A percentile compares a stretch with the other conserved stretches of the same genome.
phyloP scores from a whole-genome alignment of 2,113 vertebrate genomes.

The Cryptotis parvus region DNA sequence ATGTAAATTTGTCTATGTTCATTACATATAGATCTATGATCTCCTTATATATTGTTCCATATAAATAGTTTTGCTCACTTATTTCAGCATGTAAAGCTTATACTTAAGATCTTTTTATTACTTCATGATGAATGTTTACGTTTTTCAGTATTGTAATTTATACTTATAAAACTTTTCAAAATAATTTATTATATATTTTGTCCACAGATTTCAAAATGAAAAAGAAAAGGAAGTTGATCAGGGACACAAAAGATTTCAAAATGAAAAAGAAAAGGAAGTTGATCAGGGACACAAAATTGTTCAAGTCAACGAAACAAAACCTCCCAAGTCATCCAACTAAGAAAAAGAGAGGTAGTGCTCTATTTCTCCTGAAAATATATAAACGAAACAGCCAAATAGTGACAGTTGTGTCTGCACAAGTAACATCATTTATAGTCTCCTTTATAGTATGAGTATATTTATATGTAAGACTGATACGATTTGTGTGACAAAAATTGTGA shows the following conservation, averaged over 20 bases:
- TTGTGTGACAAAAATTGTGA: neutral
- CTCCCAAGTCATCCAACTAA: neutral
- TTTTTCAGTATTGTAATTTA: neutral
- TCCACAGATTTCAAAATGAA: neutral
- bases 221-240: rapidly evolving
- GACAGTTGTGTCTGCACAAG: neutral
- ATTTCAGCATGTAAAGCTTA: neutral
- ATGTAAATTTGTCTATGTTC: neutral
- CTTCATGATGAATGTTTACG: neutral
- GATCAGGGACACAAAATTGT: rapidly evolving
- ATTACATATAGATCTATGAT: neutral
- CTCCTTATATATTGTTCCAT: neutral
- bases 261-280: neutral
- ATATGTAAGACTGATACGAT: neutral
- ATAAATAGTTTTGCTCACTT: neutral
- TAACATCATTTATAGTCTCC: neutral
- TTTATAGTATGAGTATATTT: neutral
- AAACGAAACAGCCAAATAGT: neutral
- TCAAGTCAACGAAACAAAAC: neutral
- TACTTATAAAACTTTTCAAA: neutral
- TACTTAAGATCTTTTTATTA: neutral
- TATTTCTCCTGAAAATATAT: neutral
- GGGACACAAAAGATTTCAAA: neutral
- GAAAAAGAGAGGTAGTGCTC: neutral
- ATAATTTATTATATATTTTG: neutral